These are phyloP conservation scores for Drosophila affinis DNA, from an alignment of 2,888 invertebrate species.

Conservation along the genomic window DNA sequence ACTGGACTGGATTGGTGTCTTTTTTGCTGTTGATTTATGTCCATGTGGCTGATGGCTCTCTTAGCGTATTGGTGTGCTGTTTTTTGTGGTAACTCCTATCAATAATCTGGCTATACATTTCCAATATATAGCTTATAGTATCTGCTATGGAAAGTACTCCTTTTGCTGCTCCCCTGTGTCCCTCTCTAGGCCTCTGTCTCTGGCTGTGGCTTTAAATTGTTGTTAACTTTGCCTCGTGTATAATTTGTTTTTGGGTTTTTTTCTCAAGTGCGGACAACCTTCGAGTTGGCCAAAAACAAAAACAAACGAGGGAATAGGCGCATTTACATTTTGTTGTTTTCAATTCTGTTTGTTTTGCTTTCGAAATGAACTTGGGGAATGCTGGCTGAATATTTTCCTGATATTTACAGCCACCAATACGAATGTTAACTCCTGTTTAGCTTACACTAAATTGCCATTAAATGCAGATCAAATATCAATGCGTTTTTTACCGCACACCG, in stretches of 20 bases:
- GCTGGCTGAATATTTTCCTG: neutral
- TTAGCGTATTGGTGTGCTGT: neutral
- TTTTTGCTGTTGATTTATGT: slow-evolving; percentile 26
- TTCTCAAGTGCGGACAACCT: slow-evolving; percentile 29
- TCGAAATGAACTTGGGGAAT: slow-evolving; percentile 23
- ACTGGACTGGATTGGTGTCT: slow-evolving; percentile 25
- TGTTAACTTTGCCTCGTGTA: slow-evolving; percentile 22
- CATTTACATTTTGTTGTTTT: slow-evolving; percentile 19
- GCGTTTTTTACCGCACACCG: neutral
- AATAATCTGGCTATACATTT: neutral
- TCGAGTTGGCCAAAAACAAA: slow-evolving; percentile 26
- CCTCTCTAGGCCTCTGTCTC: neutral
- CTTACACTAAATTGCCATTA: neutral
- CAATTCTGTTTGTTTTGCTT: slow-evolving; percentile 22
- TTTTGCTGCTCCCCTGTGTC: too few species aligned
- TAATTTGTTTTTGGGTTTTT: slow-evolving; percentile 30
- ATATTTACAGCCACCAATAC: slow-evolving; percentile 4
- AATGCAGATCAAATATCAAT: slow-evolving; percentile 3
- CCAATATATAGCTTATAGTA: neutral
- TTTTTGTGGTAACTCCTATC: too few species aligned
- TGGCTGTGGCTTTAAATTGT: neutral
- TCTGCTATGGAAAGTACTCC: too few species aligned
- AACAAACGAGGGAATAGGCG: slow-evolving; percentile 19
- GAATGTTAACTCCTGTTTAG: neutral
- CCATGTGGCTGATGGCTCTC: neutral